Evolutionary conservation across 2,113 vertebrate genomes (phyloP), one percentile per base, ranked within the genome.

Genomic region (Paralichthys olivaceus): DNA sequence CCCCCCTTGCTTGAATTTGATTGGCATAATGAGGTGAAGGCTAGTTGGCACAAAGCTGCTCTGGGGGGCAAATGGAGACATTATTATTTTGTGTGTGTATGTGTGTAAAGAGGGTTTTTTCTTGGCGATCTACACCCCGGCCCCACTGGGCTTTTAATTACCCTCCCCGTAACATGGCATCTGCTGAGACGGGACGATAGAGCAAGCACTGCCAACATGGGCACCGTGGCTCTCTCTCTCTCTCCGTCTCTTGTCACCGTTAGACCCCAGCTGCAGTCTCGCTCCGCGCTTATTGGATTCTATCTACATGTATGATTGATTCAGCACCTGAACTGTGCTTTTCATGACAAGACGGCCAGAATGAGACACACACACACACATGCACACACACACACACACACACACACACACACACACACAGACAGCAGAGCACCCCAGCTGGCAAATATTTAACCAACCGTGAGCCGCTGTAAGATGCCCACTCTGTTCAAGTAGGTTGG

Each of bases 121-220:
- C 69, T 89, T 79, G 82, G 88, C 87, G 80, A 91, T 91, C 85
- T 81, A 71, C 83, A 72, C 83, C 80, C 78, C 58, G 73, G 89
- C 89, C 86, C 86, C 91, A 87, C 87, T 85, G 88, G 62, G 80
- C 93, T 95, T 94, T 96, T 96, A 96, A 96, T 97, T 95, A 96
- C 95, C 96, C 95, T 95, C 95, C 95, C 84, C 96, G 95, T 96
- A 95, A 93, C 94, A 92, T 94, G 92, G 94, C 89, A 94, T 94
- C 93, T 95, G 92, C 90, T 88, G 88, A 90, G 86, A 91, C 66
- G 75, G 81, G 76, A 53, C 43, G 83, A 77, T 62, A 54, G 84
- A 89, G 88, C 77, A 73, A 90, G 87, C 89, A 49, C 72, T 60
- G 83, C 83, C 80, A 71, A 75, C 80, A 69, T 8, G 83, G 82